Base-by-base conservation (phyloP, 2,888 invertebrate species). In the Sarcophaga subvicina region DNA sequence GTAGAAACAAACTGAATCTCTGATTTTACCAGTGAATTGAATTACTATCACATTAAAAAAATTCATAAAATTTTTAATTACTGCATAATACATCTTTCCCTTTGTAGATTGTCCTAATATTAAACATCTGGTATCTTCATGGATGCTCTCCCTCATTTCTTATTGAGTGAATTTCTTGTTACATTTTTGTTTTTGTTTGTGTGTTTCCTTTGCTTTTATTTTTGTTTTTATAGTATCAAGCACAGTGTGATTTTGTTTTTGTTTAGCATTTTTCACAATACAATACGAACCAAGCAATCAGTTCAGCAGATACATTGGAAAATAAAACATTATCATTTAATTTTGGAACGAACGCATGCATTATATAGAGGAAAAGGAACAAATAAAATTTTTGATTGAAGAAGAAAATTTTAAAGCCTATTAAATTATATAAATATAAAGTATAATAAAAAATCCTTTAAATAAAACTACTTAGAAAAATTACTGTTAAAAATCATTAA, bases 301-400 rank as follows among this genome's bases (percentile, higher is more conserved):
- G 87, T 84, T 87, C 79, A 67, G 71, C 84, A 87, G 87, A 87
- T 81, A 82, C 87, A 79, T 87, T 84, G 76, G 75, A 81, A 79
- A 82, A 62, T 78, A 66, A 82, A 79, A 67, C 83, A 83, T 73
- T 86, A 73, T 59, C 70, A 66, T 80, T 87, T 75, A 84, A 59
- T 77, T 87, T 87, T 82, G 81, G 71, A 82, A 81, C 80, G 70
- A 71, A 81, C 73, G 78, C 66, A 81, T 37, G 71, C 49, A 75
- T 70, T 78, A 70, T 75, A 20, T 22, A 71, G 27, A 76, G 54
- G 54, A 76, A 60, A 83, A 67, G 78, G 49, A 75, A 67, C 20
- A 76, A 80, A 77, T 76, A 5, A 49, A 62, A 63, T 25, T 76
- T 59, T 77, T 73, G 70, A 64, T 78, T 72, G 37, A 37, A 37